A percentile compares a stretch with the other conserved stretches of the same genome.
Conservation (phyloP, 2,797 vertebrate species). For the Micromesistius poutassou region DNA sequence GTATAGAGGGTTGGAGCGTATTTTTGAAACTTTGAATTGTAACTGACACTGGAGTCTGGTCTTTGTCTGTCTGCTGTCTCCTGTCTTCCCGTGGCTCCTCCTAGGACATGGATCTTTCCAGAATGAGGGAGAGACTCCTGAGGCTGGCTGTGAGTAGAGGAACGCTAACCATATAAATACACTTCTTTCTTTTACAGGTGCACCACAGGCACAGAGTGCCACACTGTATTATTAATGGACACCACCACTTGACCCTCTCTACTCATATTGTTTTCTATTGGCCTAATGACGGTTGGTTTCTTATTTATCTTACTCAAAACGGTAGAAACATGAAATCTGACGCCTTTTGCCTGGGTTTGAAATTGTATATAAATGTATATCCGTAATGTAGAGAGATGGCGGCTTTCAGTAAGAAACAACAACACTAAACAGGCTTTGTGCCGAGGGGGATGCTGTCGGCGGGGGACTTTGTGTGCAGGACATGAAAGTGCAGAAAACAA, state of each 20-base stretch:
- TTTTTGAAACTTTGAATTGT: background rate
- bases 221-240: background rate
- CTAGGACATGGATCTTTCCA: slow-evolving; percentile 89
- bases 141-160: slow-evolving; percentile 84
- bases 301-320: too few relatives aligned
- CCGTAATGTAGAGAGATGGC: background rate
- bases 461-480: background rate
- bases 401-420: background rate
- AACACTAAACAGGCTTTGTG: background rate
- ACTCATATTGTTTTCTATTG: background rate
- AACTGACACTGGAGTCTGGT: background rate
- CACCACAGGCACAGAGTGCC: background rate
- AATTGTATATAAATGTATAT: background rate
- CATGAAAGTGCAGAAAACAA: background rate
- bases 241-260: background rate
- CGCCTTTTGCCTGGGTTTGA: background rate
- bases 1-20: background rate
- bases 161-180: background rate
- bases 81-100: background rate
- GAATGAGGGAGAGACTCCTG: slow-evolving; percentile 85
- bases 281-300: background rate
- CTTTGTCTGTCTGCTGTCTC: slow-evolving; percentile 2
- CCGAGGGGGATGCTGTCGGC: background rate
- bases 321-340: slow-evolving; percentile 1
- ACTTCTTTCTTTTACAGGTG: background rate